phyloP scores from a whole-genome alignment of 2,888 invertebrate genomes.

The Myopa tessellatipennis region DNA sequence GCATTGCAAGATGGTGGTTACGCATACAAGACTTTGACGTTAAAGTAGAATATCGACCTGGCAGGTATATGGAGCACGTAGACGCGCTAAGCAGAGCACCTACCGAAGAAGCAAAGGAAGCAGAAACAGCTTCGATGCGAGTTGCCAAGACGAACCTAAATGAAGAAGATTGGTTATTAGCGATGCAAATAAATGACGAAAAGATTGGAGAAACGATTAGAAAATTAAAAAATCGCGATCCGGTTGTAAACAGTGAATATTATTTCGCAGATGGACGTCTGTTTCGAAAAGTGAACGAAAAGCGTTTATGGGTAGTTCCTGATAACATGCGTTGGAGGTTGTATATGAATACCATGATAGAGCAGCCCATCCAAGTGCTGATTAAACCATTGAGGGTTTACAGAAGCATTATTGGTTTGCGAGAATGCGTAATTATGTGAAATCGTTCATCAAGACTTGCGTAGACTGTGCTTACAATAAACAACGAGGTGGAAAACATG shows the following conservation, averaged over 20 bases:
- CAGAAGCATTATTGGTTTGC: not conserved
- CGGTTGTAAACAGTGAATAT: conserved; percentile 17
- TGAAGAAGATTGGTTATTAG: conserved; percentile 23
- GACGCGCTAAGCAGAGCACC: conserved; percentile 37
- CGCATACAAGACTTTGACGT: conserved; percentile 46
- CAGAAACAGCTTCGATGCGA: conserved; percentile 18
- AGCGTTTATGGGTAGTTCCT: conserved; percentile 37
- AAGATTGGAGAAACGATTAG: conserved; percentile 18
- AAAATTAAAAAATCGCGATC: conserved; percentile 26
- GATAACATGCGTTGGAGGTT: not conserved
- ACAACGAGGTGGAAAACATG: not conserved
- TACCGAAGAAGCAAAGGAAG: conserved; percentile 20
- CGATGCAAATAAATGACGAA: conserved; percentile 32
- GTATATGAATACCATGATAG: not conserved
- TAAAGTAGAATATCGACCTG: conserved; percentile 38
- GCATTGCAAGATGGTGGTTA: conserved; percentile 48
- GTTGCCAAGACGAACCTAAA: conserved; percentile 14
- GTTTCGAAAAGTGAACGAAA: conserved; percentile 33
- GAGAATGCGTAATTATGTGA: conserved; percentile 5
- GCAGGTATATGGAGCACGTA: conserved; percentile 47
- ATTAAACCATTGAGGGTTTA: conserved; percentile 5
- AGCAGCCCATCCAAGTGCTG: not conserved
- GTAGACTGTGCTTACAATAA: conserved; percentile 8
- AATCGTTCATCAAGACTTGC: not conserved
- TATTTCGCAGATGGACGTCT: conserved; percentile 34